Conservation (phyloP, 1,140 invertebrate genomes). For the Trichogramma pretiosum region DNA sequence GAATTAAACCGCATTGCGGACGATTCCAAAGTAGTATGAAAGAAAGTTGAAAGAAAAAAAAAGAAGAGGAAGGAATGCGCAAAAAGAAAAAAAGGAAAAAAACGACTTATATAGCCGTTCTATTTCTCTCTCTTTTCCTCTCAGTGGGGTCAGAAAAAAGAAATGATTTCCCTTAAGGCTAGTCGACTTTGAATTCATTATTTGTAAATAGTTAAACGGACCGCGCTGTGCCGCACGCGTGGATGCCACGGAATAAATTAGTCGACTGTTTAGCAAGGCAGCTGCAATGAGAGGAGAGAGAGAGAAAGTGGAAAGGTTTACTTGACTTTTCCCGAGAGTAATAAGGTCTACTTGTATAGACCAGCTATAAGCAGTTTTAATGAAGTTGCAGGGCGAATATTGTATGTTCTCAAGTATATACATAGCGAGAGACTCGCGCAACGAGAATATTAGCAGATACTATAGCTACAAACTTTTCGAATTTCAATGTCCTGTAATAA, state of each 20-base stretch:
- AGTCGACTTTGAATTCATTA: constrained; percentile 8
- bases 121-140: too few relatives aligned
- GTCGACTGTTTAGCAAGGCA: not conserved
- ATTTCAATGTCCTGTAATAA: too few relatives aligned
- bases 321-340: not conserved
- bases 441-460: too few relatives aligned
- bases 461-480: too few relatives aligned
- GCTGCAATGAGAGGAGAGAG: too few relatives aligned
- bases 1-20: constrained; percentile 17
- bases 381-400: too few relatives aligned
- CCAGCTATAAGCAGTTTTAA: too few relatives aligned
- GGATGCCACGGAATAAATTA: not conserved
- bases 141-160: not conserved
- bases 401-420: too few relatives aligned
- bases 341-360: not conserved
- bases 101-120: too few relatives aligned
- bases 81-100: not conserved
- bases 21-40: not conserved
- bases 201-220: not conserved
- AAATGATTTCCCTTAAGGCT: constrained; percentile 6
- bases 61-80: not conserved
- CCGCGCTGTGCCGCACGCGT: not conserved
- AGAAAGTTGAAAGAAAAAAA: not conserved
- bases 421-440: too few relatives aligned
- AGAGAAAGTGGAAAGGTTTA: too few relatives aligned